Evolutionary conservation across 2,797 vertebrate genomes (phyloP).

Genomic region (Onychomys leucogaster): DNA sequence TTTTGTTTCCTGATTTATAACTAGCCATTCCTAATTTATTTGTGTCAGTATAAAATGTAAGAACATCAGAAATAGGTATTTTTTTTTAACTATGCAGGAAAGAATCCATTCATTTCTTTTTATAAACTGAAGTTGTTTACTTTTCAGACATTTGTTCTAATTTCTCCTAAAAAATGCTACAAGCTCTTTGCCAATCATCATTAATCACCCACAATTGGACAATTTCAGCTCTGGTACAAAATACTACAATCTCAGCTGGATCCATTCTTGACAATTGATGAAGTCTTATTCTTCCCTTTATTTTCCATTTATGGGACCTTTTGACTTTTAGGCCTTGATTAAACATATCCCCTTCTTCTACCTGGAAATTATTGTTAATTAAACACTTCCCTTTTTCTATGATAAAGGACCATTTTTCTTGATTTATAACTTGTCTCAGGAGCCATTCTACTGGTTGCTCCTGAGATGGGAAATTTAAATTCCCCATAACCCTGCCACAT

Average conservation of each 20-base stretch:
- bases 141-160: neutral
- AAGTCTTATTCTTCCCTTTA: neutral
- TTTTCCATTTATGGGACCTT: too few species aligned
- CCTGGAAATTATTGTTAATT: neutral
- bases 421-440: neutral
- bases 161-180: neutral
- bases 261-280: neutral
- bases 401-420: neutral
- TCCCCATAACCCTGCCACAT: too few species aligned
- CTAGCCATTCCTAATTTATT: neutral
- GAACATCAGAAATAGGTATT: neutral
- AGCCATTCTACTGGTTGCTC: neutral
- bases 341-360: neutral
- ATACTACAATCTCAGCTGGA: neutral
- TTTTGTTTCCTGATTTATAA: neutral
- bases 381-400: neutral
- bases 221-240: neutral
- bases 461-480: neutral
- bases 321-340: neutral
- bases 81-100: neutral
- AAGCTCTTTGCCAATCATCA: neutral
- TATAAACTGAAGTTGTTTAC: neutral
- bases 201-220: neutral
- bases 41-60: neutral
- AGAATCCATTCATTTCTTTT: neutral